Evolutionary conservation across 2,888 invertebrate species (phyloP).

Genomic region (Spatulosminthurus flaviceps): DNA sequence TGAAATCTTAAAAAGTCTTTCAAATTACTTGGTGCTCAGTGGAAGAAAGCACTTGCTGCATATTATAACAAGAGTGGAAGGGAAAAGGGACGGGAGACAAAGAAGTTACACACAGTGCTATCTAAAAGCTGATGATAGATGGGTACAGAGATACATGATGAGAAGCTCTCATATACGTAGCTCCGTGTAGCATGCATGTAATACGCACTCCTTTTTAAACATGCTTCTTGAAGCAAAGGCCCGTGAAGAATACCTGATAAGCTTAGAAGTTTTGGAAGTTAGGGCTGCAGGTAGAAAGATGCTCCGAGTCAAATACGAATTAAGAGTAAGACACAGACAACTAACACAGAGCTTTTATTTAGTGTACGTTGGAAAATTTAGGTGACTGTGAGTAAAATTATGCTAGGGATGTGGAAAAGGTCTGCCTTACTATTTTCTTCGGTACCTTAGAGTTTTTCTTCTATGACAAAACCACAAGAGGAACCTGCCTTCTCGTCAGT

Average conservation of each 20-base stretch:
- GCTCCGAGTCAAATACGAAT: constrained; percentile 14
- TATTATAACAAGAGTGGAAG: background rate
- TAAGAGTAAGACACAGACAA: constrained; percentile 3
- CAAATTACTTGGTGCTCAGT: background rate
- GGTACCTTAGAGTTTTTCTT: constrained; percentile 7
- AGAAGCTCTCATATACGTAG: background rate
- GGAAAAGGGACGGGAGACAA: constrained; percentile 22
- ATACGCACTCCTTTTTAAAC: background rate
- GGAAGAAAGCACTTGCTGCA: constrained; percentile 10
- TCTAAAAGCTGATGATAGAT: constrained; percentile 26
- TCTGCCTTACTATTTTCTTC: constrained; percentile 21
- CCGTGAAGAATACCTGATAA: background rate
- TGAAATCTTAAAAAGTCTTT: constrained; percentile 14
- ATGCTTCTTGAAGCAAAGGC: constrained; percentile 2
- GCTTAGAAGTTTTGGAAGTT: background rate
- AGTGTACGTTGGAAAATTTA: constrained; percentile 21
- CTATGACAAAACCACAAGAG: background rate
- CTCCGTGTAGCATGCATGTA: background rate
- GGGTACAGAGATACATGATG: constrained; percentile 10
- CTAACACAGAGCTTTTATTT: background rate
- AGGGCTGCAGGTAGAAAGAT: constrained; percentile 1
- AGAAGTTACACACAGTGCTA: constrained; percentile 18
- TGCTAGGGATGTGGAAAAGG: constrained; percentile 21
- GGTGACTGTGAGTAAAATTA: constrained; percentile 23
- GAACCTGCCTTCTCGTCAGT: background rate